Base-by-base conservation (phyloP, 2,113 vertebrate species). In the Eolophus roseicapilla region DNA sequence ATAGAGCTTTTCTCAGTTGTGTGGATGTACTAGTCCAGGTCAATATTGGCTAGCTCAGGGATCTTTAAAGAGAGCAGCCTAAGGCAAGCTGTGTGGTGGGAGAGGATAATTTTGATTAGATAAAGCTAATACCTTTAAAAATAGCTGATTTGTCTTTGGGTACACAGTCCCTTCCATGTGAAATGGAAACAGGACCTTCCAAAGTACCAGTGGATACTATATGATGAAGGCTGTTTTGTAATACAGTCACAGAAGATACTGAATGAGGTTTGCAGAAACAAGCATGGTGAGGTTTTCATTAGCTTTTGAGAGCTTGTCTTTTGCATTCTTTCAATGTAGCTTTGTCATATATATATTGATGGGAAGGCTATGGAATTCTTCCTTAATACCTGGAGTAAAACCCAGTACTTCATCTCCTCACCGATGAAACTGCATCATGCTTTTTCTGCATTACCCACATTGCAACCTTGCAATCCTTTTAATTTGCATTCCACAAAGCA, bases 401-500 rank as follows among this genome's bases (percentile, higher is more conserved):
- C 15, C 23, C 50, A 93, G 21, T 62, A 35, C 60, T 95, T 65
- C 9, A 41, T 94, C 80, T 67, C 65, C 53, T 33, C 28, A 44
- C 29, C 3, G 3, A 52, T 64, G 46, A 67, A 63, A 74, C 27
- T 53, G 35, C 50, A 78, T 88, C 65, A 23, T 74, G 55, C 9
- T 90, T 92, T 82, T 90, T 59, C 82, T 88, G 46, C 31, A 19
- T 70, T 95, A 70, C 59, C 52, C 50, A 33, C 77, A 73, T 47
- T 82, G 80, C 94, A 95, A 80, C 55, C 57, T 88, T 81, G 25
- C 5, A 18, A 92, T 52, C 53, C 31, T 88, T 96, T 96, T 75
- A 64, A 77, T 96, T 97, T 97, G 57, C 49, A 50, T 95, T 91
- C 81, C 43, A 35, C 84, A n/a, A 59, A 59, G 9, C 55, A 59